These are phyloP conservation scores for Chydorus sphaericus DNA, from an alignment of 2,888 invertebrate species.

Conservation along the genomic window DNA sequence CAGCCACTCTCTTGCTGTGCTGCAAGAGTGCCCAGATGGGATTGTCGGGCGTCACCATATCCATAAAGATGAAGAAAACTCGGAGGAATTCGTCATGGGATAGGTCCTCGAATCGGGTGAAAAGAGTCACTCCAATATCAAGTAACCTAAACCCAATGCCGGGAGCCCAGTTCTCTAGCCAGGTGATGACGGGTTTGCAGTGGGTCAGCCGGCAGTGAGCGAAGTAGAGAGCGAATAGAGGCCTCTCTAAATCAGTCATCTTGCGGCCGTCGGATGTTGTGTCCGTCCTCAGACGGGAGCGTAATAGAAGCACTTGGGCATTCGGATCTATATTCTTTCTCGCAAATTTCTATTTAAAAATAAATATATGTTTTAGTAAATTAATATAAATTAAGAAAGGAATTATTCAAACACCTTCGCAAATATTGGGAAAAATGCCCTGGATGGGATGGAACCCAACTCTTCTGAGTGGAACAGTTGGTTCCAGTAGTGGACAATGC, in stretches of 20 bases:
- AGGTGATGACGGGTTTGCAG: neutral
- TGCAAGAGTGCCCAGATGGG: neutral
- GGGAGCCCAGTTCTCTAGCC: neutral
- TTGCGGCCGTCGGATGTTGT: neutral
- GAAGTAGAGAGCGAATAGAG: neutral
- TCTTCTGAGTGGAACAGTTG: neutral
- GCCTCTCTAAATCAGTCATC: neutral
- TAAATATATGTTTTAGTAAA: neutral
- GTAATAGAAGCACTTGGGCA: neutral
- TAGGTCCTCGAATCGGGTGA: neutral
- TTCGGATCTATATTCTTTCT: neutral
- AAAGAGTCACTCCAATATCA: neutral
- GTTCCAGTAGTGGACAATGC: no score
- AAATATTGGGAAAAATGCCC: neutral
- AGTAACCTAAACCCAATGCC: neutral
- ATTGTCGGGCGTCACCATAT: neutral
- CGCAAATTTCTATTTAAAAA: neutral
- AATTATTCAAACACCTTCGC: neutral
- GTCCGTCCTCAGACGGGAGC: neutral
- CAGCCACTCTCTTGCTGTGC: no score
- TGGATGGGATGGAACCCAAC: neutral
- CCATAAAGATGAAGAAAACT: neutral
- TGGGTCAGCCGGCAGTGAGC: neutral
- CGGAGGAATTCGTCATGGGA: neutral
- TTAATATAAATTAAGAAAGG: neutral